phyloP scores from a whole-genome alignment of 2,888 invertebrate species.

The Cephus runcator region DNA sequence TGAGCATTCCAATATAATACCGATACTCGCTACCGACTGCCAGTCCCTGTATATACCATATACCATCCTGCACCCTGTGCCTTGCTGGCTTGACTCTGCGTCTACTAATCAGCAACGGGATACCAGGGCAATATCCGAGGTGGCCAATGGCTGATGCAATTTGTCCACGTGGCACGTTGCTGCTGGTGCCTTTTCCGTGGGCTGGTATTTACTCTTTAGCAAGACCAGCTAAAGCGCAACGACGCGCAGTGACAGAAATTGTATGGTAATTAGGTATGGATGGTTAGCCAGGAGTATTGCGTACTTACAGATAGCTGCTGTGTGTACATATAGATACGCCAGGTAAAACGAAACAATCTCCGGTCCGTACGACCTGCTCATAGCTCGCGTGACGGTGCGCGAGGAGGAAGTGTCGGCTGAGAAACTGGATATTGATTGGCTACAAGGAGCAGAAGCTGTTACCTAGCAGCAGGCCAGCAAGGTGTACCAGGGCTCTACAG shows the following conservation, averaged over 20 bases:
- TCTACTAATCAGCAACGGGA: neutral
- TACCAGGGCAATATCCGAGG: neutral
- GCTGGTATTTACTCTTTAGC: conserved; percentile 16
- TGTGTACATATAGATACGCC: neutral
- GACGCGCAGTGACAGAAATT: conserved; percentile 47
- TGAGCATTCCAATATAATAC: neutral
- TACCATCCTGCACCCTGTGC: neutral
- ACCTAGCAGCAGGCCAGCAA: conserved; percentile 31
- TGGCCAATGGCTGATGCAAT: conserved; percentile 9
- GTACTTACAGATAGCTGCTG: conserved; percentile 10
- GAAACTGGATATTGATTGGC: conserved; percentile 37
- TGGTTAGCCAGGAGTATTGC: conserved; percentile 20
- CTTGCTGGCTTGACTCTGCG: neutral
- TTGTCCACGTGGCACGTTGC: conserved; percentile 16
- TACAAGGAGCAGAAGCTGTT: conserved; percentile 36
- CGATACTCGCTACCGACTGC: neutral
- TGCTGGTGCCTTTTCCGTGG: conserved; percentile 22
- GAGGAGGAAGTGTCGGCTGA: conserved; percentile 17
- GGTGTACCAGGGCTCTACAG: conserved; percentile 27
- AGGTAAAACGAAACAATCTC: neutral
- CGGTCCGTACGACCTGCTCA: neutral
- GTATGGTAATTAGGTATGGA: conserved; percentile 53
- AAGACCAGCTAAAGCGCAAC: conserved; percentile 21
- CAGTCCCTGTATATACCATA: neutral
- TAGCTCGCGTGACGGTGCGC: conserved; percentile 18